Percentiles rank a stretch among this genome's conserved stretches.
phyloP scores from a whole-genome alignment of 2,797 vertebrate species.

The Ctenopoma kingsleyae region DNA sequence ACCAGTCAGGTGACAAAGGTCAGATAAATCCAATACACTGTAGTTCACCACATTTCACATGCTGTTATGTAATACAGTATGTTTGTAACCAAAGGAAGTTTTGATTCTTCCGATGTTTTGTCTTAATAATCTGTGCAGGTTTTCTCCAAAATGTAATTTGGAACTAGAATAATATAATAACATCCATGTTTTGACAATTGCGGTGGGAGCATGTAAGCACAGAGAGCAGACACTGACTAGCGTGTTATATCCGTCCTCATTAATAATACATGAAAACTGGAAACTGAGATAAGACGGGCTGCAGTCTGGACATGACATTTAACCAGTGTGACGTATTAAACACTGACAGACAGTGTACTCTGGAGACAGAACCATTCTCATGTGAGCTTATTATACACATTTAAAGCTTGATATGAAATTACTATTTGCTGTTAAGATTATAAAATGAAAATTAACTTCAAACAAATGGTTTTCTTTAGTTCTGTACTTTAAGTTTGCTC shows the following conservation, averaged over 20 bases:
- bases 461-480: background rate
- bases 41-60: background rate
- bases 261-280: conserved; percentile 82
- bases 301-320: conserved; percentile 80
- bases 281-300: conserved; percentile 81
- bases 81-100: conserved; percentile 20
- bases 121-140: background rate
- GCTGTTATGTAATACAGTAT: background rate
- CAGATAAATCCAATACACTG: background rate
- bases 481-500: background rate
- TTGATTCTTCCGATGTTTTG: conserved; percentile 13
- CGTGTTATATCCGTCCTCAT: conserved; percentile 72
- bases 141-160: background rate
- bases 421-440: background rate
- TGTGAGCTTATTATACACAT: conserved; percentile 24
- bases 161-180: background rate
- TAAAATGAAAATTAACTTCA: conserved; percentile 3
- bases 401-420: conserved; percentile 2
- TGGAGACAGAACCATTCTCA: conserved; percentile 27
- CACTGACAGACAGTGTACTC: conserved; percentile 46
- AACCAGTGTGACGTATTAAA: conserved; percentile 72
- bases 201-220: conserved; percentile 42
- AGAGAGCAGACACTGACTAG: conserved; percentile 48
- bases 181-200: background rate
- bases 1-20: conserved; percentile 29